Conservation (phyloP, 2,113 vertebrate species). For the Willisornis vidua region DNA sequence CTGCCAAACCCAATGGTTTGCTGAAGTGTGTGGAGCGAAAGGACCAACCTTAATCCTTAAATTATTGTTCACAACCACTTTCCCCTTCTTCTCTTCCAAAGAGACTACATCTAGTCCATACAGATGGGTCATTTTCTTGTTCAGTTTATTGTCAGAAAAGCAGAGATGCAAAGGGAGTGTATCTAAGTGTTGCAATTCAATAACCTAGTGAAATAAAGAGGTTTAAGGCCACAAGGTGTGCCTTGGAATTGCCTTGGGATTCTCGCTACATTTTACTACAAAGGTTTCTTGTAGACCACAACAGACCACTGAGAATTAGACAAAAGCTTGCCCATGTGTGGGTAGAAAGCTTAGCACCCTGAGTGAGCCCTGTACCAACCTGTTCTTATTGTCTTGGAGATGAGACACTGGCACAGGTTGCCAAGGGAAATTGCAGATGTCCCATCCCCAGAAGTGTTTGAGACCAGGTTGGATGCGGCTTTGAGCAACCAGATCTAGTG, state of each 20-base stretch:
- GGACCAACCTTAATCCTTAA: background rate
- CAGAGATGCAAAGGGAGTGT: background rate
- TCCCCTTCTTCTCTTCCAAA: background rate
- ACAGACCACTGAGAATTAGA: background rate
- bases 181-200: background rate
- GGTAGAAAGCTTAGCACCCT: background rate
- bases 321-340: background rate
- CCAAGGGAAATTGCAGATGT: background rate
- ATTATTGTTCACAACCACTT: background rate
- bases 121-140: background rate
- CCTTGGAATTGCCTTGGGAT: background rate
- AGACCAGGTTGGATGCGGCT: rapidly evolving
- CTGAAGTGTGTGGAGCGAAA: rapidly evolving
- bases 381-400: background rate
- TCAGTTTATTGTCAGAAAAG: background rate
- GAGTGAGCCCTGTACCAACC: background rate
- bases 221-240: background rate
- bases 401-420: background rate
- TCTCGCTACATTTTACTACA: background rate
- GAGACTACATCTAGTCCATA: background rate
- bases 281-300: background rate
- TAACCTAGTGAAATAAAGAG: background rate
- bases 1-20: background rate
- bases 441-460: background rate
- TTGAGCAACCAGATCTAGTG: background rate